These are phyloP conservation scores for Hepsetus odoe DNA, from an alignment of 2,113 vertebrate genomes.

Conservation along the genomic window DNA sequence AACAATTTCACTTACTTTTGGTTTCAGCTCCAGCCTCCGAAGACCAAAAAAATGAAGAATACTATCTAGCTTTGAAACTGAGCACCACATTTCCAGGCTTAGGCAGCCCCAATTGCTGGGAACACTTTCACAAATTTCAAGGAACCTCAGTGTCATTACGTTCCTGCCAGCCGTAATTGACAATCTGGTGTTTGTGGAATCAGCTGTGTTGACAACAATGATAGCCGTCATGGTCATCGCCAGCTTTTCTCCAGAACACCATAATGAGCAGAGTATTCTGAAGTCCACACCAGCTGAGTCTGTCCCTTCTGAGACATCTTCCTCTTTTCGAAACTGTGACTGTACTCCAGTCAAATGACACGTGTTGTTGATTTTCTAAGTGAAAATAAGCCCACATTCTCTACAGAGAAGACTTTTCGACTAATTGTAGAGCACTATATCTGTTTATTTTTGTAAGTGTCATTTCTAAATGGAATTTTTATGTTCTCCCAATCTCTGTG, in stretches of 20 bases:
- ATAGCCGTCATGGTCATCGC: slow-evolving; percentile 37
- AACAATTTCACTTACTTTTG: not conserved
- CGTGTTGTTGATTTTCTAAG: no score
- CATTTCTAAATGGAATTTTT: no score
- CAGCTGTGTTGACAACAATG: slow-evolving; percentile 45
- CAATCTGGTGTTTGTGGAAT: slow-evolving; percentile 41
- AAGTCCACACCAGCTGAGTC: slow-evolving; percentile 25
- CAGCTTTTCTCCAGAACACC: slow-evolving; percentile 31
- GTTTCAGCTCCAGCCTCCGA: slow-evolving; percentile 1
- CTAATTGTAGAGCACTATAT: no score
- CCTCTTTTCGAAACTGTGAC: not conserved
- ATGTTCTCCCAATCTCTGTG: no score
- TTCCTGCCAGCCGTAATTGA: slow-evolving; percentile 5
- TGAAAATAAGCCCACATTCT: no score
- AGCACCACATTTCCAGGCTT: slow-evolving; percentile 15
- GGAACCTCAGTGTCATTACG: slow-evolving; percentile 11
- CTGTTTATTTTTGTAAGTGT: no score
- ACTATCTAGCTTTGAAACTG: slow-evolving; percentile 22
- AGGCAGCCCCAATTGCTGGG: slow-evolving; percentile 21
- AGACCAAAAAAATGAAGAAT: not conserved
- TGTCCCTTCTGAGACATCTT: not conserved
- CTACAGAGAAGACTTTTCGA: no score
- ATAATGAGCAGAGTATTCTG: slow-evolving; percentile 30
- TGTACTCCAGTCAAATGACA: no score
- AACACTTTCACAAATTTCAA: slow-evolving; percentile 37